A percentile compares a stretch with the other conserved stretches of the same genome.
Evolutionary conservation across 92 coral and sea anemone species (phyloP).

Genomic region (Porites divaricata): DNA sequence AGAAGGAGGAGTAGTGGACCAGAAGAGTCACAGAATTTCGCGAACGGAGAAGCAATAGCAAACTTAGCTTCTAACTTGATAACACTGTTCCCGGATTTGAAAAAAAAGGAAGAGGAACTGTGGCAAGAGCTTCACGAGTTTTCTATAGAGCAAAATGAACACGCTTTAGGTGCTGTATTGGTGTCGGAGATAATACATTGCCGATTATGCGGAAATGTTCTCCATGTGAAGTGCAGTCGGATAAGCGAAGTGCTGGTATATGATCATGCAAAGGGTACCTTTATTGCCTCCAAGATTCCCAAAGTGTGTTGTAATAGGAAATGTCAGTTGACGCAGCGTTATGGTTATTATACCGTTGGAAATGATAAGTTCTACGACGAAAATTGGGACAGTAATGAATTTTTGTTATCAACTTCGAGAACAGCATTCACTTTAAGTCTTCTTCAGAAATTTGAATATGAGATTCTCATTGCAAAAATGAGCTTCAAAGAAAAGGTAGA

Average conservation of each 20-base stretch:
- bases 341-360: constrained; percentile 40
- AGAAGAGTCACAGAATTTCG: background rate
- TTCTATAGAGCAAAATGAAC: constrained; percentile 29
- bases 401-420: constrained; percentile 25
- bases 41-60: background rate
- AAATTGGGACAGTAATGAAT: constrained; percentile 29
- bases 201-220: constrained; percentile 22
- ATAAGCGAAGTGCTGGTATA: constrained; percentile 40
- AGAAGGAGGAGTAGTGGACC: background rate
- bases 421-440: constrained; percentile 20
- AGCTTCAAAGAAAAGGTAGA: constrained; percentile 40
- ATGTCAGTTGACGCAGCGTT: constrained; percentile 35
- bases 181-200: constrained; percentile 28
- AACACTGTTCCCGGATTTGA: constrained; percentile 9
- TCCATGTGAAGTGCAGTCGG: constrained; percentile 15
- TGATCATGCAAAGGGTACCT: constrained; percentile 30
- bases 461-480: constrained; percentile 28
- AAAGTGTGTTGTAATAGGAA: constrained; percentile 35
- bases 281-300: constrained; percentile 44
- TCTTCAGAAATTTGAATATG: constrained; percentile 16
- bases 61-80: constrained; percentile 26
- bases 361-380: constrained; percentile 36
- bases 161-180: constrained; percentile 24
- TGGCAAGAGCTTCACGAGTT: constrained; percentile 34
- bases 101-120: constrained; percentile 26